Percentiles rank a stretch among this genome's conserved stretches.
These are phyloP conservation scores for Flabesymbios commensalis DNA, from an alignment of 2,888 invertebrate genomes.

Conservation along the genomic window DNA sequence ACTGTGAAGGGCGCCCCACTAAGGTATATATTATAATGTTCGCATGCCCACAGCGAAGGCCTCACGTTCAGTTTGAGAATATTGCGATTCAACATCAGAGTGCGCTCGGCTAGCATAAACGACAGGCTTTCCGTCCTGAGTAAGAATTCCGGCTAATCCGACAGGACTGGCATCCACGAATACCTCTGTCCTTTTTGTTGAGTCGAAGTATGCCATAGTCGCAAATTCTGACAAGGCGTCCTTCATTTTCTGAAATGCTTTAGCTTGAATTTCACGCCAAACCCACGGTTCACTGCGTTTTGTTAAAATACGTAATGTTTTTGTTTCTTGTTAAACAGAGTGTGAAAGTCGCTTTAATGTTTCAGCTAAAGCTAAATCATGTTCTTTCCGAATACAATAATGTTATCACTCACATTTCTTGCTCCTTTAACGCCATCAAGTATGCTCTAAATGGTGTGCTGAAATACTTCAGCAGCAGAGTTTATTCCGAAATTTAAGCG, in stretches of 20 bases:
- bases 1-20: constrained; percentile 38
- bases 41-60: constrained; percentile 31
- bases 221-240: background rate
- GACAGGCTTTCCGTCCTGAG: background rate
- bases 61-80: constrained; percentile 42
- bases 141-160: constrained; percentile 14
- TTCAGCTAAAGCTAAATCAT: constrained; percentile 5
- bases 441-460: constrained; percentile 7
- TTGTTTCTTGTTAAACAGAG: no score
- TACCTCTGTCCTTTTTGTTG: constrained; percentile 17
- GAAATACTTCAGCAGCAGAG: no score
- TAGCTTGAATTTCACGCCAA: constrained; percentile 28
- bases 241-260: constrained; percentile 28
- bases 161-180: constrained; percentile 33
- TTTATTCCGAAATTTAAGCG: constrained; percentile 23
- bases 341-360: constrained; percentile 16
- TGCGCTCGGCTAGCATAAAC: constrained; percentile 36
- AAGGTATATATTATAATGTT: constrained; percentile 42
- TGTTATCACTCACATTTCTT: constrained; percentile 16
- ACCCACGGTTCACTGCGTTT: constrained; percentile 27
- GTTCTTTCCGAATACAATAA: constrained; percentile 15
- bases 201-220: constrained; percentile 21
- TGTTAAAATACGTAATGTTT: constrained; percentile 36
- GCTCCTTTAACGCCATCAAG: constrained; percentile 11
- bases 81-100: constrained; percentile 35